Percentiles rank a stretch among this genome's conserved stretches.
phyloP scores from a whole-genome alignment of 2,888 invertebrate species.

The Eristalis arbustorum region DNA sequence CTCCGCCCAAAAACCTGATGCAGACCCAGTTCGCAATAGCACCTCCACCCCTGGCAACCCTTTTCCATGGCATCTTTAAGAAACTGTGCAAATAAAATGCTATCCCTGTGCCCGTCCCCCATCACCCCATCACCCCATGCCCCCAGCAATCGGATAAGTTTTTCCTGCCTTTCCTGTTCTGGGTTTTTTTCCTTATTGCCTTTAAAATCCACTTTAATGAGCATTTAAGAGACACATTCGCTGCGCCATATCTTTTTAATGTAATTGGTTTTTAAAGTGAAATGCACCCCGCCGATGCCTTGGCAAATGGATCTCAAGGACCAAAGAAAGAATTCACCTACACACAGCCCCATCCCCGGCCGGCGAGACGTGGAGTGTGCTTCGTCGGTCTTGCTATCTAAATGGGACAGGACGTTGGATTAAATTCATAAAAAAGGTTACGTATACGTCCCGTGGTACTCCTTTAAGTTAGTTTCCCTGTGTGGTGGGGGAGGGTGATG shows the following conservation, averaged over 20 bases:
- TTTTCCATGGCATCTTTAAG: slow-evolving; percentile 61
- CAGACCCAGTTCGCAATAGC: neutral
- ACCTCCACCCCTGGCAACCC: slow-evolving; percentile 39
- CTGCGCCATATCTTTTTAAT: slow-evolving; percentile 69
- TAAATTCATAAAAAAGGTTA: slow-evolving; percentile 67
- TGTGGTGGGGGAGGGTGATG: neutral
- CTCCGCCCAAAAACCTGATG: neutral
- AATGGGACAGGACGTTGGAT: slow-evolving; percentile 67
- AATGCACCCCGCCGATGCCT: slow-evolving; percentile 54
- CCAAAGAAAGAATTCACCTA: slow-evolving; percentile 52
- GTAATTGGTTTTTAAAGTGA: slow-evolving; percentile 69
- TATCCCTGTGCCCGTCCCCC: slow-evolving; percentile 16
- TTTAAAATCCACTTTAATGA: slow-evolving; percentile 78
- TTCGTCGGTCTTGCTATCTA: slow-evolving; percentile 64
- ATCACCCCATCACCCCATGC: neutral
- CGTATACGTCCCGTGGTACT: slow-evolving; percentile 52
- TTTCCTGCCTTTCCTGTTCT: slow-evolving; percentile 18
- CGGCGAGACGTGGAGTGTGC: slow-evolving; percentile 37
- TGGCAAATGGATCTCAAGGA: slow-evolving; percentile 43
- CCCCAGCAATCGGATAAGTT: slow-evolving; percentile 24
- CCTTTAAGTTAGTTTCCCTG: slow-evolving; percentile 47
- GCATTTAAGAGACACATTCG: slow-evolving; percentile 78
- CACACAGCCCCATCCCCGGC: neutral
- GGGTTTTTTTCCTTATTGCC: slow-evolving; percentile 47
- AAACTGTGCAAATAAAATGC: slow-evolving; percentile 61